A percentile compares a stretch with the other conserved stretches of the same genome.
Evolutionary conservation across 2,113 vertebrate genomes (phyloP).

Genomic region (Microcebus lehilahytsara): DNA sequence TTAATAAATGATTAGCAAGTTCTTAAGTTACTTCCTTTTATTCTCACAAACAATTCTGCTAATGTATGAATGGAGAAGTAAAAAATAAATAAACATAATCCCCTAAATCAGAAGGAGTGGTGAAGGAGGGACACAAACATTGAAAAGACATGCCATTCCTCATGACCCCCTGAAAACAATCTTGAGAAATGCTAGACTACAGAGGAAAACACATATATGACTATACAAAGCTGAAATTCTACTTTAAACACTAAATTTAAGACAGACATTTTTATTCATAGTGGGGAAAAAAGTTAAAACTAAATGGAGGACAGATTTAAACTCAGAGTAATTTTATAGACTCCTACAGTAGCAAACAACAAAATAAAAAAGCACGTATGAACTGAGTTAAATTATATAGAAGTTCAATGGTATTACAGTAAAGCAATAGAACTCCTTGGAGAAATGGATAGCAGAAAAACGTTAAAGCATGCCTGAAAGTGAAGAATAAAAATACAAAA

Average conservation of each 20-base stretch:
- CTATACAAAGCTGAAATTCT: not conserved
- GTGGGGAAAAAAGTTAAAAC: not conserved
- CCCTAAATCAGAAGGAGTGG: not conserved
- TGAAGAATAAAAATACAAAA: not conserved
- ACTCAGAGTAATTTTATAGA: slow-evolving; percentile 13
- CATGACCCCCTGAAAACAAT: not conserved
- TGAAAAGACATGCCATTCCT: not conserved
- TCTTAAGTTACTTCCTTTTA: not conserved
- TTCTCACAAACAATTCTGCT: not conserved
- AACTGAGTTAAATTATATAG: not conserved
- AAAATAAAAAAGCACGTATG: not conserved
- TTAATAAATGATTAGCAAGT: not conserved
- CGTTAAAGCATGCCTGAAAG: not conserved
- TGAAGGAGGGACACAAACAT: not conserved
- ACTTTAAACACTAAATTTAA: slow-evolving; percentile 7
- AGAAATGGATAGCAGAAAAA: slow-evolving; percentile 5
- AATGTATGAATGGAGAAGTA: not conserved
- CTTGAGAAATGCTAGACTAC: not conserved
- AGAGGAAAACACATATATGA: not conserved
- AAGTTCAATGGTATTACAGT: not conserved
- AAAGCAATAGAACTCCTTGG: not conserved
- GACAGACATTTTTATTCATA: not conserved
- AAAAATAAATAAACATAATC: not conserved
- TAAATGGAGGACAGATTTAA: not conserved
- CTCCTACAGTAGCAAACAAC: not conserved